Evolutionary conservation across 2,113 vertebrate species (phyloP), one percentile per base, ranked within the genome.

Genomic region (Philantomba maxwellii): DNA sequence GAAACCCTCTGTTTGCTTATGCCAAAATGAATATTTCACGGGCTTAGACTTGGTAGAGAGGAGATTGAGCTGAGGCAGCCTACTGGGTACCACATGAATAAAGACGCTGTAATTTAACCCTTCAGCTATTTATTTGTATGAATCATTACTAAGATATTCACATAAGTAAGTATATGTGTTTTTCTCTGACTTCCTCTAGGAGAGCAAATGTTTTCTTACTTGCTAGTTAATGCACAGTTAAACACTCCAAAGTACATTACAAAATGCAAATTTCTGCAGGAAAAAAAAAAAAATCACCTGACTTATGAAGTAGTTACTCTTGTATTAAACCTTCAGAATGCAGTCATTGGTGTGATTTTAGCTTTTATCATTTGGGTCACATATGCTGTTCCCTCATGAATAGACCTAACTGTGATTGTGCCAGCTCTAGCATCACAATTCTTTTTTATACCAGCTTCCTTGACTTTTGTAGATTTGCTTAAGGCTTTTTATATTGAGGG

Each of bases 391-490:
- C 82, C 94, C 95, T 87, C 73, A 78, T 39, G 78, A 95, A 47
- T 51, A 51, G 33, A 62, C 45, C 17, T 62, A 49, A 49, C 45
- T 36, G 30, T 28, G 58, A 83, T 47, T 62, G 80, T 58, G 16
- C 92, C 73, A 73, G 30, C 15, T 92, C 88, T 57, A 45, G 82
- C 53, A 64, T 85, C 47, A 39, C 49, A 78, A 53, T 83, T 73
- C 49, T 21, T 33, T 78, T 75, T 83, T 86, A 33, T 30, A 15
- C 15, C 62, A 33, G 49, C 51, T 93, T 78, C 21, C 11, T 85
- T 86, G 55, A 51, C 30, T 88, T 94, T 92, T 93, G 73, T 17
- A 77, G 53, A 62, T 82, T 91, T 86, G 53, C 81, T 96, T 91
- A 70, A 45, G 43, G 78, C 43, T 78, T 91, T 94, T 45, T 90